These are phyloP conservation scores for Aleiodes sp. DNA, from an alignment of 1,140 invertebrate genomes.

Conservation along the genomic window DNA sequence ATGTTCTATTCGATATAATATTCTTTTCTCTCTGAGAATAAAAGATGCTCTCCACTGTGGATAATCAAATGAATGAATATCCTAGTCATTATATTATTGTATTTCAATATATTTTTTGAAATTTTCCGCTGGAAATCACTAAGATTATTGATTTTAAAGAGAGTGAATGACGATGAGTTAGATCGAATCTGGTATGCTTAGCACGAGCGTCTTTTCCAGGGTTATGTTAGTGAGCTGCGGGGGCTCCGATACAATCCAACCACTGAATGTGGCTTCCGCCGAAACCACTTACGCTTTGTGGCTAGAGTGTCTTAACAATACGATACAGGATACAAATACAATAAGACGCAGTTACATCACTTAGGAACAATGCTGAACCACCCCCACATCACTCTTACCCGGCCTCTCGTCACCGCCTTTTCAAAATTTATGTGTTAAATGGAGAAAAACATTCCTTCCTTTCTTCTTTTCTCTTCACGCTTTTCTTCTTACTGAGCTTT, in stretches of 20 bases:
- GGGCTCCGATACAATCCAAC: slow-evolving; percentile 60
- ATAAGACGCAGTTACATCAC: slow-evolving; percentile 68
- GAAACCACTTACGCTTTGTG: slow-evolving; percentile 68
- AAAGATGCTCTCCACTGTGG: too few relatives aligned
- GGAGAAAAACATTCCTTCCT: slow-evolving; percentile 65
- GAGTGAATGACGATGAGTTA: slow-evolving; percentile 35
- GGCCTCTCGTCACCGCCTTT: slow-evolving; percentile 36
- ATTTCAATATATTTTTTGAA: background rate
- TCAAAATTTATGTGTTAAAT: slow-evolving; percentile 66
- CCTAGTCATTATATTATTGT: too few relatives aligned
- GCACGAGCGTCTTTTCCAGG: slow-evolving; percentile 15
- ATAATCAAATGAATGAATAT: too few relatives aligned
- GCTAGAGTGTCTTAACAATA: slow-evolving; percentile 65
- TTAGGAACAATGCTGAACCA: slow-evolving; percentile 64
- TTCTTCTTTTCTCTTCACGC: slow-evolving; percentile 27
- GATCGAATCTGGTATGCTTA: slow-evolving; percentile 15
- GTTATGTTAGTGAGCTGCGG: slow-evolving; percentile 28
- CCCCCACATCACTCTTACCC: slow-evolving; percentile 36
- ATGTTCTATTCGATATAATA: slow-evolving; percentile 39
- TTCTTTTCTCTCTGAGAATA: too few relatives aligned
- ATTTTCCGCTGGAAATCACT: background rate
- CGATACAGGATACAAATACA: slow-evolving; percentile 68
- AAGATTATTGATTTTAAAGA: background rate
- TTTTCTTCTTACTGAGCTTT: background rate
- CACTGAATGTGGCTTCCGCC: slow-evolving; percentile 67